Evolutionary conservation across 2,888 invertebrate genomes (phyloP).

Genomic region (Calliphora vomitoria): DNA sequence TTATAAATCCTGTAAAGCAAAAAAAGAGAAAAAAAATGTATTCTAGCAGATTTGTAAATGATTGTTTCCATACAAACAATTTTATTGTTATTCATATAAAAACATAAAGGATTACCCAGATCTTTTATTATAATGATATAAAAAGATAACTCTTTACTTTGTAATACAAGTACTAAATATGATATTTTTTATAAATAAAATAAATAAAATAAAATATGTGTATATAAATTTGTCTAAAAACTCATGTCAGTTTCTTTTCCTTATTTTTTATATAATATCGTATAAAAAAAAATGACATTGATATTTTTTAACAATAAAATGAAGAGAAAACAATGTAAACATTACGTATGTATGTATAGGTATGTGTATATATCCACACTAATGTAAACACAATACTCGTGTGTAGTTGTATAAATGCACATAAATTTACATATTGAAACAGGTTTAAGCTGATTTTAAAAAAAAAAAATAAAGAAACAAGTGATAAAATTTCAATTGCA

Average conservation of each 20-base stretch:
- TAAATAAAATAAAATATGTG: conserved; percentile 6
- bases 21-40: too few species aligned
- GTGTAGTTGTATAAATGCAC: conserved; percentile 16
- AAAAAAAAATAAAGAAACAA: conserved; percentile 18
- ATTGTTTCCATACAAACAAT: background rate
- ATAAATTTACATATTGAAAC: conserved; percentile 57
- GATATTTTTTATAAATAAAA: background rate
- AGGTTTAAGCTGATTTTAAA: conserved; percentile 49
- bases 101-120: background rate
- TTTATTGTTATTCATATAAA: background rate
- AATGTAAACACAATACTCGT: background rate
- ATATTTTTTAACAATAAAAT: background rate
- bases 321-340: background rate
- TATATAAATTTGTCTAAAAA: conserved; percentile 13
- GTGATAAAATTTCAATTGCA: conserved; percentile 65
- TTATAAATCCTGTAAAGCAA: too few species aligned
- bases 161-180: background rate
- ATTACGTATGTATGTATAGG: too few species aligned
- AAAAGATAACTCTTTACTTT: background rate
- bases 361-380: background rate
- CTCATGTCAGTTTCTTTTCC: background rate
- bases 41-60: background rate
- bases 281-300: background rate
- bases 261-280: background rate
- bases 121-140: background rate